Evolutionary conservation across 2,888 invertebrate genomes (phyloP).

Genomic region (Unio pictorum): DNA sequence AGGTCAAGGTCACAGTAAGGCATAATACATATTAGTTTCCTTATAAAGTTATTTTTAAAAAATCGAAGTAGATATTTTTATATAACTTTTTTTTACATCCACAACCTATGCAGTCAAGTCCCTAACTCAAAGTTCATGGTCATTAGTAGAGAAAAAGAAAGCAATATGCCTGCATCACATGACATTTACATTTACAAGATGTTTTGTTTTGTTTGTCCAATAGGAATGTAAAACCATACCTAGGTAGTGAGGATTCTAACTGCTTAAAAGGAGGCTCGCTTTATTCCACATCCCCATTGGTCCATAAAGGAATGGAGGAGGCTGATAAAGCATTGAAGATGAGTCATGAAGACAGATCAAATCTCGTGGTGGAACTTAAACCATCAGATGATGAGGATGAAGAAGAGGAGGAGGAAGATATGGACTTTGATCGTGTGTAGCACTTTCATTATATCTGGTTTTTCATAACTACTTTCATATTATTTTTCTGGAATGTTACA

Average conservation of each 20-base stretch:
- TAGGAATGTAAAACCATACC: slow-evolving; percentile 68
- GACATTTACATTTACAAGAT: too few species aligned
- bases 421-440: slow-evolving; percentile 54
- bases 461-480: neutral
- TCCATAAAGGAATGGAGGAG: slow-evolving; percentile 61
- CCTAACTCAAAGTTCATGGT: too few species aligned
- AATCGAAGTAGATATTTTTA: too few species aligned
- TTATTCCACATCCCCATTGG: slow-evolving; percentile 58
- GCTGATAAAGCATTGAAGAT: slow-evolving; percentile 70
- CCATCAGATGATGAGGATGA: slow-evolving; percentile 63
- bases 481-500: too few species aligned
- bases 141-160: too few species aligned
- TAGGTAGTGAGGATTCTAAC: slow-evolving; percentile 59
- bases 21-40: too few species aligned
- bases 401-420: slow-evolving; percentile 23
- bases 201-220: too few species aligned
- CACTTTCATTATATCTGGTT: neutral
- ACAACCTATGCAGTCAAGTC: too few species aligned
- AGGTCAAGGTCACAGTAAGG: too few species aligned
- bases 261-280: slow-evolving; percentile 64
- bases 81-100: too few species aligned
- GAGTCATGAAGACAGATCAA: slow-evolving; percentile 60
- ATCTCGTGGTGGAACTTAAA: slow-evolving; percentile 66
- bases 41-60: too few species aligned
- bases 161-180: too few species aligned